Conservation (phyloP, 2,797 vertebrate species). For the Epinephelus malabaricus region DNA sequence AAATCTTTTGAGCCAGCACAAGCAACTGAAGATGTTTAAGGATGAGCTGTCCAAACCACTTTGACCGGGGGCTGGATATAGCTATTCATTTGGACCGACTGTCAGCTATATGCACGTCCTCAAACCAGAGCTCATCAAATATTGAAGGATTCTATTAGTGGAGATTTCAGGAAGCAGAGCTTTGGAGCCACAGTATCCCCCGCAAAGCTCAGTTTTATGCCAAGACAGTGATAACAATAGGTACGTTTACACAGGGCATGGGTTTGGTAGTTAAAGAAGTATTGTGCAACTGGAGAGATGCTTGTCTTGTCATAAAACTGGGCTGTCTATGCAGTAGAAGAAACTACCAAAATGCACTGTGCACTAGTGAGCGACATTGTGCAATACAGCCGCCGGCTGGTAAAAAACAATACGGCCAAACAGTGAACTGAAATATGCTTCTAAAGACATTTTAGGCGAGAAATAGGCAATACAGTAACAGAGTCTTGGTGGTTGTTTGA, state of each 20-base stretch:
- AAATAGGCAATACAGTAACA: too few relatives aligned
- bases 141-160: slow-evolving; percentile 72
- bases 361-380: too few relatives aligned
- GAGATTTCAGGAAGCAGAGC: slow-evolving; percentile 44
- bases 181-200: slow-evolving; percentile 4
- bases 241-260: slow-evolving; percentile 8
- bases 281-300: too few relatives aligned
- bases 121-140: slow-evolving; percentile 74
- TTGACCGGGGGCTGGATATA: slow-evolving; percentile 46
- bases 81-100: slow-evolving; percentile 56
- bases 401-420: too few relatives aligned
- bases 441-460: too few relatives aligned
- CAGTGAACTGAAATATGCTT: too few relatives aligned
- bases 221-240: not conserved
- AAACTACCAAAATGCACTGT: too few relatives aligned
- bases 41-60: slow-evolving; percentile 29
- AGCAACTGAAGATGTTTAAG: slow-evolving; percentile 26
- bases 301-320: too few relatives aligned
- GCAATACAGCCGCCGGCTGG: too few relatives aligned
- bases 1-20: slow-evolving; percentile 27
- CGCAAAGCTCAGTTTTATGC: slow-evolving; percentile 26
- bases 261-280: not conserved
- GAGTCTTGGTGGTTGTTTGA: too few relatives aligned
- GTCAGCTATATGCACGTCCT: slow-evolving; percentile 58
- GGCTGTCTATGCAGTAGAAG: too few relatives aligned